Conservation (phyloP, 2,888 invertebrate genomes). For the Vesta saturnalis region DNA sequence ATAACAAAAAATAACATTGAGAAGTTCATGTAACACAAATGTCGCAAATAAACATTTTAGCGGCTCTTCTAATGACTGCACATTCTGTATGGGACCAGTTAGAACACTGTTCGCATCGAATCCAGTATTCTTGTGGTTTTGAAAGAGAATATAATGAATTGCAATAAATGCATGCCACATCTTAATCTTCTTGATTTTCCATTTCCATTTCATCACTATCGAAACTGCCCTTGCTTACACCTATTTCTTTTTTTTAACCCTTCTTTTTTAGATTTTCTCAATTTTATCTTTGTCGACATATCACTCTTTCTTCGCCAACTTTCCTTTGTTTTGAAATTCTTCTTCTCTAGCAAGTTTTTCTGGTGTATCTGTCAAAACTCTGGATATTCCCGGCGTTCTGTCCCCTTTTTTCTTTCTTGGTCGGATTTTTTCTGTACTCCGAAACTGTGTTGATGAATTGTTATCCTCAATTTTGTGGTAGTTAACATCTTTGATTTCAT, state of each 20-base stretch:
- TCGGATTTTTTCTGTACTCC: not conserved
- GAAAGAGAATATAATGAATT: too few relatives aligned
- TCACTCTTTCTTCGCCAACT: not conserved
- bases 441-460: not conserved
- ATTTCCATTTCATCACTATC: too few relatives aligned
- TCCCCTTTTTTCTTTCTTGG: not conserved
- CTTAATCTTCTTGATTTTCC: too few relatives aligned
- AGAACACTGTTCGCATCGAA: too few relatives aligned
- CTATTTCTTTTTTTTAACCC: not conserved
- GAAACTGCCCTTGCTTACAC: not conserved
- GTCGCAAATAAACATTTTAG: too few relatives aligned
- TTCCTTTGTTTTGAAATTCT: not conserved
- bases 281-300: not conserved
- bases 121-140: too few relatives aligned
- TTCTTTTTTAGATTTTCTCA: not conserved
- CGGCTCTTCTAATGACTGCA: too few relatives aligned
- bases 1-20: too few relatives aligned
- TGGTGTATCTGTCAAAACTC: not conserved
- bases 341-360: not conserved
- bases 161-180: too few relatives aligned
- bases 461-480: not conserved
- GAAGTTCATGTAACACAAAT: too few relatives aligned
- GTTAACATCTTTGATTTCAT: not conserved
- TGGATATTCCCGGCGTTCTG: not conserved
- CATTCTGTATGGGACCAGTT: too few relatives aligned